A percentile compares a stretch with the other conserved stretches of the same genome.
phyloP scores from a whole-genome alignment of 2,113 vertebrate genomes.

The Ailurus styani region DNA sequence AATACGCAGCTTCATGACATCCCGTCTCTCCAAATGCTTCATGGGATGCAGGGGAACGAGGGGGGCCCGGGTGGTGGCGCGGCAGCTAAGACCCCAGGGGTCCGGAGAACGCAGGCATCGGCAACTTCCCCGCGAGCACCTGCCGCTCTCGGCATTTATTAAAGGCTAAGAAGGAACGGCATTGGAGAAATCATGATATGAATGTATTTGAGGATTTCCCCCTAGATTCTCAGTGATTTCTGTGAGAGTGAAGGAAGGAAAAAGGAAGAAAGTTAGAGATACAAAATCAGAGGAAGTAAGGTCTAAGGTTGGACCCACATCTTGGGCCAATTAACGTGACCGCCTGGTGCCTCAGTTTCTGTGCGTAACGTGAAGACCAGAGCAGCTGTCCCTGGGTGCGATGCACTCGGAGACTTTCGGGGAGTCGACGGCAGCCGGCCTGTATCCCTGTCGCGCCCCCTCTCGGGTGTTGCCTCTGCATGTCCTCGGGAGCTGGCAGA shows the following conservation, averaged over 20 bases:
- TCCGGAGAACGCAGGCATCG: not conserved
- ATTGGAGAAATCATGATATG: not conserved
- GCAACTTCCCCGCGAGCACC: not conserved
- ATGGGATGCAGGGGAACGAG: not conserved
- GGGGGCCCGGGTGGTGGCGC: not conserved
- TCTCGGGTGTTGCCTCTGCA: not conserved
- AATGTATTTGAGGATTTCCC: not conserved
- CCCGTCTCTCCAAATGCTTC: not conserved
- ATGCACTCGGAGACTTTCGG: not conserved
- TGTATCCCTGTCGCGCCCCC: not conserved
- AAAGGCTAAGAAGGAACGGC: not conserved
- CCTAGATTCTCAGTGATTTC: not conserved
- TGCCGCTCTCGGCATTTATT: not conserved
- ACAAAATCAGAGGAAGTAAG: conserved; percentile 31
- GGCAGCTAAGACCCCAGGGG: not conserved
- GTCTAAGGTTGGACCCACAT: not conserved
- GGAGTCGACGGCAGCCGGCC: not conserved
- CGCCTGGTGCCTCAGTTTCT: conserved; percentile 2
- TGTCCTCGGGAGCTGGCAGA: not conserved
- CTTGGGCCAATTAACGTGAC: not conserved
- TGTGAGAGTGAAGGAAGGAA: not conserved
- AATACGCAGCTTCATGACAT: not conserved
- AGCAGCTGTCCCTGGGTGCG: not conserved
- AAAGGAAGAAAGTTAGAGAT: not conserved
- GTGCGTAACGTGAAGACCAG: not conserved